A percentile compares a stretch with the other conserved stretches of the same genome.
phyloP scores from a whole-genome alignment of 1,140 invertebrate species.

The Bombus superbus region DNA sequence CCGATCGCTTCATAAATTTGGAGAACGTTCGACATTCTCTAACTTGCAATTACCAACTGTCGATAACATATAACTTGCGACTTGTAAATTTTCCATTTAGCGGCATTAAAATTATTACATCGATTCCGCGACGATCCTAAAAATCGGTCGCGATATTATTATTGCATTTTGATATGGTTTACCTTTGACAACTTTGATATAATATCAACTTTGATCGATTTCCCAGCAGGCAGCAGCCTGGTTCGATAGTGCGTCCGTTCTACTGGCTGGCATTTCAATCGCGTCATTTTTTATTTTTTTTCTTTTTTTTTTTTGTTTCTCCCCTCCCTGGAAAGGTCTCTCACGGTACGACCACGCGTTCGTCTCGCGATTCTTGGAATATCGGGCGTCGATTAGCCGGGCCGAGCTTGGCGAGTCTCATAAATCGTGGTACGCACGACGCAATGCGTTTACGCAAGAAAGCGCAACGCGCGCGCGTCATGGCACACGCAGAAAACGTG shows the following conservation, averaged over 20 bases:
- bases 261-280: constrained; percentile 37
- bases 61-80: too few species aligned
- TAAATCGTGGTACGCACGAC: constrained; percentile 52
- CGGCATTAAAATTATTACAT: too few species aligned
- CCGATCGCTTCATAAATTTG: too few species aligned
- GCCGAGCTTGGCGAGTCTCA: constrained; percentile 29
- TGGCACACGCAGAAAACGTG: constrained; percentile 27
- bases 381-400: constrained; percentile 56
- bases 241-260: not conserved
- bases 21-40: too few species aligned
- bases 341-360: constrained; percentile 51
- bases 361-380: constrained; percentile 62
- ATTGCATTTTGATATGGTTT: too few species aligned
- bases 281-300: constrained; percentile 5
- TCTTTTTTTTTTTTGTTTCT: too few species aligned
- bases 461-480: constrained; percentile 24
- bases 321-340: constrained; percentile 30
- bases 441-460: constrained; percentile 62
- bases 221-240: not conserved
- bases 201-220: not conserved
- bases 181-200: too few species aligned
- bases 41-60: too few species aligned
- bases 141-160: too few species aligned
- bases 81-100: too few species aligned
- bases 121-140: too few species aligned